phyloP scores from a whole-genome alignment of 2,888 invertebrate genomes.

The Anoncus sp. region DNA sequence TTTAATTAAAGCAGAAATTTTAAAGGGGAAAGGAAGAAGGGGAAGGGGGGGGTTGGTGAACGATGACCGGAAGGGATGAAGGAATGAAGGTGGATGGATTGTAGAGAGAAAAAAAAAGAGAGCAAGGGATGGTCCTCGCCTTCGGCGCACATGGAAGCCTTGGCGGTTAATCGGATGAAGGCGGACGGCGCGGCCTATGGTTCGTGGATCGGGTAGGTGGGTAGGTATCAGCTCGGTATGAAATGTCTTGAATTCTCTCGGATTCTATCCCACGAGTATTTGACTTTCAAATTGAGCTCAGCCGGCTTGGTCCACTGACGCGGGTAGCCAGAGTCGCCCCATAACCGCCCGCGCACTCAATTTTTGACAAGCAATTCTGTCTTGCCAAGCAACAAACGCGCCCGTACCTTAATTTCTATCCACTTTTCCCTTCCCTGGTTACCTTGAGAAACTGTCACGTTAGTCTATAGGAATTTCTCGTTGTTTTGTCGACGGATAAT shows the following conservation, averaged over 20 bases:
- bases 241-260: slow-evolving; percentile 75
- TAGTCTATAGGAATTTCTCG: background rate
- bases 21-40: slow-evolving; percentile 25
- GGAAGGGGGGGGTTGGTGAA: slow-evolving; percentile 7
- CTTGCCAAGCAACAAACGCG: slow-evolving; percentile 23
- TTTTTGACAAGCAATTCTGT: slow-evolving; percentile 74
- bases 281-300: slow-evolving; percentile 66
- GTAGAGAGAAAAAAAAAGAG: slow-evolving; percentile 4
- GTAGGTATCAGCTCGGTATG: slow-evolving; percentile 70
- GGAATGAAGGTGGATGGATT: slow-evolving; percentile 13
- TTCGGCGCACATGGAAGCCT: slow-evolving; percentile 33
- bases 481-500: background rate
- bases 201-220: slow-evolving; percentile 51
- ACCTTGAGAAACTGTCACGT: background rate
- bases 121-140: slow-evolving; percentile 26
- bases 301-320: slow-evolving; percentile 36
- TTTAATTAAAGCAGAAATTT: slow-evolving; percentile 45
- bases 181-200: slow-evolving; percentile 39
- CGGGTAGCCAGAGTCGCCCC: slow-evolving; percentile 56
- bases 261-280: slow-evolving; percentile 59
- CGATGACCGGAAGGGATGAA: slow-evolving; percentile 46
- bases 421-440: background rate
- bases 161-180: slow-evolving; percentile 55
- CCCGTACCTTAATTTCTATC: slow-evolving; percentile 17
- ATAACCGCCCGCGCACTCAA: slow-evolving; percentile 70